These are phyloP conservation scores for Alentia gelatinosa DNA, from an alignment of 2,888 invertebrate species.

Conservation along the genomic window DNA sequence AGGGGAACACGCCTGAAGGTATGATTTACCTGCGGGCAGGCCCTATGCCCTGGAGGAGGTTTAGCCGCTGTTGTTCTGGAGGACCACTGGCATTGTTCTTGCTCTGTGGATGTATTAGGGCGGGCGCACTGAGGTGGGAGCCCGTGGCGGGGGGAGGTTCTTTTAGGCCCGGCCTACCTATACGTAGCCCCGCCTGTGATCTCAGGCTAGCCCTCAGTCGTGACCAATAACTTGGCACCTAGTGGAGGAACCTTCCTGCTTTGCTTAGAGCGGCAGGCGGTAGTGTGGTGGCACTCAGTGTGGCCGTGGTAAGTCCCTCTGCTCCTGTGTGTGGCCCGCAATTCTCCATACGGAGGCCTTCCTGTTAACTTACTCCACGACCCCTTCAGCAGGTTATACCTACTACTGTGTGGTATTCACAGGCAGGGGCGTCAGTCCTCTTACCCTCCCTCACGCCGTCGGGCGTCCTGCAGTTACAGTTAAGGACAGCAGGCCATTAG, in stretches of 20 bases:
- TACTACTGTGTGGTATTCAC: not conserved
- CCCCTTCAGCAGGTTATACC: not conserved
- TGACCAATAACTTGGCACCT: not conserved
- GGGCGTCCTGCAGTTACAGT: too few species aligned
- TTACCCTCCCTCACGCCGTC: too few species aligned
- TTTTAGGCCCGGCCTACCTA: not conserved
- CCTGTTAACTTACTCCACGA: not conserved
- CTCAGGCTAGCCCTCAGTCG: not conserved
- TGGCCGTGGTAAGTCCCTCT: not conserved
- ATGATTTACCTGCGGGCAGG: not conserved
- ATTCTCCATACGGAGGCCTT: not conserved
- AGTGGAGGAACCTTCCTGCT: not conserved
- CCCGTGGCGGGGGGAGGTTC: not conserved
- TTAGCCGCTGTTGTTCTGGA: not conserved
- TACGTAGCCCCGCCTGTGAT: not conserved
- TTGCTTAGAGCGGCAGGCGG: not conserved
- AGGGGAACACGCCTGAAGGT: not conserved
- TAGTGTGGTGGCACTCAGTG: not conserved
- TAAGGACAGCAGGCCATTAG: too few species aligned
- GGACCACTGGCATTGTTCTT: not conserved
- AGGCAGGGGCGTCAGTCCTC: not conserved
- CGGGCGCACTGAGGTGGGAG: not conserved
- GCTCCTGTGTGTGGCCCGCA: not conserved
- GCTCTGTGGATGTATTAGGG: not conserved
- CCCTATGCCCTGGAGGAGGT: slow-evolving; percentile 8